Base-by-base conservation (phyloP, 2,113 vertebrate species). In the Pygoscelis adeliae region DNA sequence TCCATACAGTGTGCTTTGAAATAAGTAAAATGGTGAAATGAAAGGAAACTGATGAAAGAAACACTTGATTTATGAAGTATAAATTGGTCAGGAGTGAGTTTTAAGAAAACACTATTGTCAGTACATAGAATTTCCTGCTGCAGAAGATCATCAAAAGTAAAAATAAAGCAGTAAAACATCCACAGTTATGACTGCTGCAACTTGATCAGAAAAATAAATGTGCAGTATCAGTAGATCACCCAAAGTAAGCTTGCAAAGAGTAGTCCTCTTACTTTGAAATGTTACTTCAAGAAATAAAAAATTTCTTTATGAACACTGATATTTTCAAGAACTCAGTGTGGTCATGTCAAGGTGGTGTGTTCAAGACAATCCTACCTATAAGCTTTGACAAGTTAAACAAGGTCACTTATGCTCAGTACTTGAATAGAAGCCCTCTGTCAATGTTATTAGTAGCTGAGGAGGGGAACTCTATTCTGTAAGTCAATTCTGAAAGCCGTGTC, bases 241-340 rank as follows among this genome's bases (percentile, higher is more conserved):
- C 36, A 34, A 52, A 70, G 23, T 18, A 63, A 23, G 42, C 29
- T 71, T 58, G 17, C 16, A 47, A 82, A 49, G 7, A 27, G 17
- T 19, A 38, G 16, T n/a, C 18, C 25, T 30, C 20, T 80, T 72
- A 26, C 19, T 65, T 32, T 47, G 30, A 36, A 58, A 15, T 21
- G 34, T 2, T 62, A 10, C 27, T 85, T 67, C 34, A 27, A 32
- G n/a, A 32, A 27, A 42, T 5, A 40, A 32, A 38, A 15, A 5
- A 4, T 12, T 5, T 27, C 10, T 3, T 38, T 21, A 6, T 2
- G 1, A 76, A 52, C 50, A 17, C 19, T 44, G 67, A 1, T 11
- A 2, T 5, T 32, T n/a, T 47, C 46, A 46, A 47, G 34, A 83
- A 29, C 18, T 56, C 46, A n/a, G 44, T 6, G 23, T 32, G 30